Evolutionary conservation across 1,140 invertebrate species (phyloP).

Genomic region (Drosophila mayri): DNA sequence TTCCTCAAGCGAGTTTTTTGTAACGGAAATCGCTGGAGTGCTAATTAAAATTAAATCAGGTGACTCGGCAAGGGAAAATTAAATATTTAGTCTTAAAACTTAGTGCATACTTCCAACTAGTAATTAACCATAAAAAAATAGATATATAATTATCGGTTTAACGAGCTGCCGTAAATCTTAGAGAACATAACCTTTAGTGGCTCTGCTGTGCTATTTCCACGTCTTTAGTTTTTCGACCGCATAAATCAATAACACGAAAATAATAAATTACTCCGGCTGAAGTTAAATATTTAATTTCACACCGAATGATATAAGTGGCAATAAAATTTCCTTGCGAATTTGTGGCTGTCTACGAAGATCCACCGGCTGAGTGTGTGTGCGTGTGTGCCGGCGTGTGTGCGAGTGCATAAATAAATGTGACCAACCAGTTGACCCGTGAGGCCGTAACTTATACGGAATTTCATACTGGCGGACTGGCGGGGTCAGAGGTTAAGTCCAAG

Average conservation of each 20-base stretch:
- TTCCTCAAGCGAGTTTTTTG: conserved; percentile 39
- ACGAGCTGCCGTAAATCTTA: conserved; percentile 35
- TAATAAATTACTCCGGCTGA: conserved; percentile 42
- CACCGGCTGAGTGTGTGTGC: background rate
- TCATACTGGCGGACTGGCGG: background rate
- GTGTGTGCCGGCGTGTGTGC: background rate
- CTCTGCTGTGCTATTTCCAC: conserved; percentile 5
- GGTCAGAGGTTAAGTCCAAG: background rate
- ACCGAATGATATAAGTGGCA: conserved; percentile 63
- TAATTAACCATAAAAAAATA: conserved; percentile 6
- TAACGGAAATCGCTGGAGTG: conserved; percentile 52
- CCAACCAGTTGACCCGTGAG: conserved; percentile 54
- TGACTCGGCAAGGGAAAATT: conserved; percentile 4
- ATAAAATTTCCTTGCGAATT: conserved; percentile 59
- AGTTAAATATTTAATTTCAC: conserved; percentile 77
- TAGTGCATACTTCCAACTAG: conserved; percentile 10
- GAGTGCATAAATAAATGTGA: conserved; percentile 67
- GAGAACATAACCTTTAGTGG: background rate
- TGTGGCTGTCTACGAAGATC: conserved; percentile 32
- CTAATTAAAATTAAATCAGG: conserved; percentile 46
- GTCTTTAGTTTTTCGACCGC: conserved; percentile 7
- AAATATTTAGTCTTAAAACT: conserved; percentile 2
- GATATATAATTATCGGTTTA: conserved; percentile 9
- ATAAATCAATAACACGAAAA: conserved; percentile 71
- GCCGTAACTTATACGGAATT: conserved; percentile 36